Base-by-base conservation (phyloP, 2,113 vertebrate species). In the Melierax canorus region DNA sequence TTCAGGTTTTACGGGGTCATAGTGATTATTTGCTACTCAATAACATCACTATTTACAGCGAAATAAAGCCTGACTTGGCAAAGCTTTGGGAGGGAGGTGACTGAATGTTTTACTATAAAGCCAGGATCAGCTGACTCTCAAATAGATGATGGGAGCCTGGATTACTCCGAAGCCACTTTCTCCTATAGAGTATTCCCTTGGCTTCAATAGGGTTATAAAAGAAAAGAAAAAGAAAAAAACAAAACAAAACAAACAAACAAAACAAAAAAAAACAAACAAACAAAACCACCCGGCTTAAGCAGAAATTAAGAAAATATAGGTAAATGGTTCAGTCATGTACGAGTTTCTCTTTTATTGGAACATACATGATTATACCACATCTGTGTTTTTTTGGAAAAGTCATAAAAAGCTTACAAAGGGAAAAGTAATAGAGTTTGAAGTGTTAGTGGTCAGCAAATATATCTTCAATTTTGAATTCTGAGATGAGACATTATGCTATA, bases 221-320 rank as follows among this genome's bases (percentile, higher is more conserved):
- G 1, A 1, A 30, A 38, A 34, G 12, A 32, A 29, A 34, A 17
- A 32, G 19, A 6, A 20, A 32, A 17, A 27, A 19, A 7, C 15
- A 38, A 1, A 1, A 14, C 11, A 11, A 15, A 11, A 4, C 2
- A 24, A 38, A 38, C 38, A 20, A 14, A 15, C 23, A 45, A 24
- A 50, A 26, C 24, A 7, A 11, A 34, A 77, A 45, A 30, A 15
- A 51, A 51, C 26, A 53, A 23, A n/a, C n/a, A 39, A 34, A 9
- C 8, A 8, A 8, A 66, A 10, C 12, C 6, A 32, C 20, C 14
- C 27, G 22, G 3, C 4, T 83, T 73, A 76, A 91, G 12, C 3
- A 76, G 34, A 84, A 84, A 62, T 60, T 43, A 21, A 75, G 23
- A 72, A 59, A 95, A 69, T 7, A 0, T 19, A 7, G 24, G 24